These are phyloP conservation scores for Orthosia gracilis DNA, from an alignment of 2,888 invertebrate genomes.

Conservation along the genomic window DNA sequence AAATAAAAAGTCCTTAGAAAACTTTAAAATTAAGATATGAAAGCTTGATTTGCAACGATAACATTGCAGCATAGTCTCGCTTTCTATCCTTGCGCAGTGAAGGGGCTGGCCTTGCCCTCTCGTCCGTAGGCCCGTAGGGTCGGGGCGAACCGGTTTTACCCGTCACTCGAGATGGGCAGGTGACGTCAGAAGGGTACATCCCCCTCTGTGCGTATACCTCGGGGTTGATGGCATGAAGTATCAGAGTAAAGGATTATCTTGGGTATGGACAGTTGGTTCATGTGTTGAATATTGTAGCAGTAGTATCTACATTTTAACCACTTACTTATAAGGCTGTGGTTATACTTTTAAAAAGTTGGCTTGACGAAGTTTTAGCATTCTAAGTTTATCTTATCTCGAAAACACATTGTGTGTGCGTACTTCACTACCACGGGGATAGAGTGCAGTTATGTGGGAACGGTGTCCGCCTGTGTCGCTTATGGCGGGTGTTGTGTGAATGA, in stretches of 20 bases:
- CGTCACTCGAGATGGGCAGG: slow-evolving; percentile 62
- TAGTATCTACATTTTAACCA: background rate
- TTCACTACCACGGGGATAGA: too few species aligned
- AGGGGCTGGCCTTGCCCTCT: slow-evolving; percentile 68
- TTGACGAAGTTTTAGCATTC: too few species aligned
- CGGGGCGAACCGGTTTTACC: slow-evolving; percentile 67
- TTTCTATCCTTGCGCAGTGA: slow-evolving; percentile 64
- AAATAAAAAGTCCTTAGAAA: background rate
- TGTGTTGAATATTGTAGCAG: slow-evolving; percentile 19
- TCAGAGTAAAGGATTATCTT: slow-evolving; percentile 21
- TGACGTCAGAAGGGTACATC: slow-evolving; percentile 61
- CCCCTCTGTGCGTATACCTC: slow-evolving; percentile 47
- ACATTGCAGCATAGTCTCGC: slow-evolving; percentile 52
- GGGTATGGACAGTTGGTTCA: background rate
- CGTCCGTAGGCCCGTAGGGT: slow-evolving; percentile 64
- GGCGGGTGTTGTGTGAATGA: too few species aligned
- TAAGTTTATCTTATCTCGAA: too few species aligned
- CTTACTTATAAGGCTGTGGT: background rate
- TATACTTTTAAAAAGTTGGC: too few species aligned
- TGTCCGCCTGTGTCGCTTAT: too few species aligned
- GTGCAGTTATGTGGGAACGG: too few species aligned
- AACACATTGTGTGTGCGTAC: too few species aligned
- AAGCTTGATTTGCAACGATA: slow-evolving; percentile 60
- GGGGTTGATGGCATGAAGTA: slow-evolving; percentile 47
- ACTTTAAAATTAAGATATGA: slow-evolving; percentile 36